phyloP scores from a whole-genome alignment of 2,797 vertebrate species.

The Botia almorhae region DNA sequence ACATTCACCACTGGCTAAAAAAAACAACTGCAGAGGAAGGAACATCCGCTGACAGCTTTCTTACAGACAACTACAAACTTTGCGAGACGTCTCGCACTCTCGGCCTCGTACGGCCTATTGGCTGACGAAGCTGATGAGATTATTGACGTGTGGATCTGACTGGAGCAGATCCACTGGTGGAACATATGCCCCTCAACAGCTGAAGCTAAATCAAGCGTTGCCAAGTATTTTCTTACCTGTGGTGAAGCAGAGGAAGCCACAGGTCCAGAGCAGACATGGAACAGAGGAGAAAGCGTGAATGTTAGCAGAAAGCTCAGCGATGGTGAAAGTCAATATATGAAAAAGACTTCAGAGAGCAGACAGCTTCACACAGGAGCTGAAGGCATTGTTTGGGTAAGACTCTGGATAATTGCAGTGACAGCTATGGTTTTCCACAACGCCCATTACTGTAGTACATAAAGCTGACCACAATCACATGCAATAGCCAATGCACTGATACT shows the following conservation, averaged over 20 bases:
- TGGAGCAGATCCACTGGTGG: conserved; percentile 32
- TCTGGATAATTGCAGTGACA: not conserved
- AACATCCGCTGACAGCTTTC: conserved; percentile 54
- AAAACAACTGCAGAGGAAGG: conserved; percentile 51
- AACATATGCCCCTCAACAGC: conserved; percentile 46
- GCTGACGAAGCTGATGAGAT: conserved; percentile 39
- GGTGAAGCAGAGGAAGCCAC: conserved; percentile 48
- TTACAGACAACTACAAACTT: conserved; percentile 41
- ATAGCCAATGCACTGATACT: not conserved
- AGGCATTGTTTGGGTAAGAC: not conserved
- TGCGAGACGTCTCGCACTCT: conserved; percentile 12
- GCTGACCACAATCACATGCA: too few species aligned
- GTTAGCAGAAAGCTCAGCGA: conserved; percentile 42
- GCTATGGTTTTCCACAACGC: not conserved
- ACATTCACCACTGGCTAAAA: conserved; percentile 77
- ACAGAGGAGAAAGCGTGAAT: conserved; percentile 50
- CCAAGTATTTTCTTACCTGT: conserved; percentile 62
- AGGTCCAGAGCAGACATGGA: conserved; percentile 50
- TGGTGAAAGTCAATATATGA: not conserved
- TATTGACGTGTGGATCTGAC: conserved; percentile 41
- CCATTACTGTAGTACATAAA: not conserved
- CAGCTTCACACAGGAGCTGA: not conserved
- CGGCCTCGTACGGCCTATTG: conserved; percentile 10
- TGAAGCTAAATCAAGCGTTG: conserved; percentile 55
- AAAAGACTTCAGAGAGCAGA: not conserved